Conservation (phyloP, 2,797 vertebrate genomes). For the Helarctos malayanus region DNA sequence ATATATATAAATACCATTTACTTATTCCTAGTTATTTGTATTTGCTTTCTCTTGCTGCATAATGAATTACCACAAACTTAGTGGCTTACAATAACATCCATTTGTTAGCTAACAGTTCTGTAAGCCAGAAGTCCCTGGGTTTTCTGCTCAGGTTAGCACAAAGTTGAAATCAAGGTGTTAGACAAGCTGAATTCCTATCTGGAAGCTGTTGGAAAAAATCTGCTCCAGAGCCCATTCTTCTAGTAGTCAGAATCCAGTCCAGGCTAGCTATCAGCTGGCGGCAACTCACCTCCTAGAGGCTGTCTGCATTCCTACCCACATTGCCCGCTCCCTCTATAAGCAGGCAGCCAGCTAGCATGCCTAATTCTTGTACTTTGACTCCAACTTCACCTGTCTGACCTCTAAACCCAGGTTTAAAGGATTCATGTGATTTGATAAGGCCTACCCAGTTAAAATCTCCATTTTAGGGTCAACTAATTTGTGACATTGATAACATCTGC, state of each 20-base stretch:
- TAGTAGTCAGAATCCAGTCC: background rate
- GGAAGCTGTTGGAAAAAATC: background rate
- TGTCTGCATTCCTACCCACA: background rate
- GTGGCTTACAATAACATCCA: background rate
- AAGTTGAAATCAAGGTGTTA: background rate
- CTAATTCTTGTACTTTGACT: background rate
- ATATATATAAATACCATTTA: background rate
- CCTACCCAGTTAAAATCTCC: background rate
- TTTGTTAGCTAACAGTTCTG: background rate
- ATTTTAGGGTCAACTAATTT: background rate
- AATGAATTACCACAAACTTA: background rate
- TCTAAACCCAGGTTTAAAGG: background rate
- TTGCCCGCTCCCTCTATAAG: background rate
- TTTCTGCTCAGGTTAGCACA: background rate
- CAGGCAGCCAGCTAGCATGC: background rate
- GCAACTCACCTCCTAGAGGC: background rate
- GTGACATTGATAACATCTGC: background rate
- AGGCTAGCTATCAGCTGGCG: background rate
- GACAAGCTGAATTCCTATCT: background rate
- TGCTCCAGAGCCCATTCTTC: background rate
- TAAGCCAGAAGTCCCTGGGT: background rate
- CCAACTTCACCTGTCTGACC: background rate
- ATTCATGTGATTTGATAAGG: background rate
- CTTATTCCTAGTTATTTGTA: background rate
- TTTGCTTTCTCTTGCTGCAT: background rate